These are phyloP conservation scores for Macaria notata DNA, from an alignment of 2,888 invertebrate genomes.

Conservation along the genomic window DNA sequence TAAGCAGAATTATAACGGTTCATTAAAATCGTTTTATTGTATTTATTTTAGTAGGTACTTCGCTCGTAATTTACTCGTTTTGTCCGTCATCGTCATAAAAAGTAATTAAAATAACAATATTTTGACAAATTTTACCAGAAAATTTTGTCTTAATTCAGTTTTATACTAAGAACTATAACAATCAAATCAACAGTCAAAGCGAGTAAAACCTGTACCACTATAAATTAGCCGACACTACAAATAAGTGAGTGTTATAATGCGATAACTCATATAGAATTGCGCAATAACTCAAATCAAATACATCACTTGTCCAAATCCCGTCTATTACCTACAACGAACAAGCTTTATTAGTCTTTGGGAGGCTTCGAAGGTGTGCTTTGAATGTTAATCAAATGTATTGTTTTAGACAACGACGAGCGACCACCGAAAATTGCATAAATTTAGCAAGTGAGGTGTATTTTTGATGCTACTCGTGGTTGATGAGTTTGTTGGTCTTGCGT, in stretches of 20 bases:
- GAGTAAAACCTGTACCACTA: background rate
- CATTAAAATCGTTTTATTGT: no score
- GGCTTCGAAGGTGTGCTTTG: slow-evolving; percentile 13
- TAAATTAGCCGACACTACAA: slow-evolving; percentile 13
- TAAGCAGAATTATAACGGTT: no score
- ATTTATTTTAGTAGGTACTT: no score
- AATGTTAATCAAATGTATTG: slow-evolving; percentile 17
- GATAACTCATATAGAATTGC: slow-evolving; percentile 17
- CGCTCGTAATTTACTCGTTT: no score
- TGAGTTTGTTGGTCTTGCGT: background rate
- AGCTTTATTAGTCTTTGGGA: slow-evolving; percentile 17
- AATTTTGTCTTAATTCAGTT: no score
- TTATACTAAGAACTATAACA: no score
- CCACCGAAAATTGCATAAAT: slow-evolving; percentile 18
- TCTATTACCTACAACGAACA: slow-evolving; percentile 25
- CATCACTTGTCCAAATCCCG: slow-evolving; percentile 17
- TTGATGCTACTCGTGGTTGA: background rate
- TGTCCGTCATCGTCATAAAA: no score
- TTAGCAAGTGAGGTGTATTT: background rate
- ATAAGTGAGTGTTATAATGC: slow-evolving; percentile 4
- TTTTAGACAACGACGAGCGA: slow-evolving; percentile 9
- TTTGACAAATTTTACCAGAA: no score
- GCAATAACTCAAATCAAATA: slow-evolving; percentile 17
- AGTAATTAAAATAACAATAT: no score
- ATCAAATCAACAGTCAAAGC: no score